Base-by-base conservation (phyloP, 2,113 vertebrate species). In the Sceloporus tristichus region DNA sequence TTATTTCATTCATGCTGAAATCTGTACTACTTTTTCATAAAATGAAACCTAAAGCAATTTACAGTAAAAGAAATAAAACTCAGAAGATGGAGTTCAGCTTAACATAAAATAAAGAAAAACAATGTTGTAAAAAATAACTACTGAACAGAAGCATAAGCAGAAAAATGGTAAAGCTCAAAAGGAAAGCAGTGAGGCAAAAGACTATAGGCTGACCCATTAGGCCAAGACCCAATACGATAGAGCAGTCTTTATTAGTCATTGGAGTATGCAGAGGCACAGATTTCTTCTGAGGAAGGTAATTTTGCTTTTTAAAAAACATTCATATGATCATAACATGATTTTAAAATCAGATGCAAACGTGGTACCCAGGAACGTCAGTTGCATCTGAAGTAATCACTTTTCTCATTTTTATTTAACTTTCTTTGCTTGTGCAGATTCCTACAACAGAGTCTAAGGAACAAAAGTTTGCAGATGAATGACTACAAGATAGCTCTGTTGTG, bases 401-500 rank as follows among this genome's bases (percentile, higher is more conserved):
- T 78, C 16, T n/a, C 9, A 5, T 23, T 76, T 76, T 54, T 59
- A 3, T 53, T 83, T 87, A 77, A 75, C 68, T 34, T 91, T 16
- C 79, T 54, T 90, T 89, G 77, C 87, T 34, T 86, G 84, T 87
- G 7, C 94, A 99, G 99, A 95, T 99, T 99, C 92, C 96, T 99
- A 65, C 99, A 99, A 87, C 99, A 99, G 96, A 99, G 98, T 27
- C 95, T 99, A 79, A 98, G 98, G 85, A 99, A 98, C 94, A 99
- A 99, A 92, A 98, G 97, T 85, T 97, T 99, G 89, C 98, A 98
- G 77, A 99, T 99, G 99, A 98, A 98, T 21, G 99, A 99, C 95
- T 99, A 99, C 93, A 99, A 99, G 97, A 99, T 99, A 84, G 99
- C 99, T 19, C 96, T 99, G 92, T 94, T 99, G 82, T 99, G 99